Evolutionary conservation across 1,140 invertebrate genomes (phyloP), one percentile per base, ranked within the genome.

Genomic region (Brevipalpus yothersi): DNA sequence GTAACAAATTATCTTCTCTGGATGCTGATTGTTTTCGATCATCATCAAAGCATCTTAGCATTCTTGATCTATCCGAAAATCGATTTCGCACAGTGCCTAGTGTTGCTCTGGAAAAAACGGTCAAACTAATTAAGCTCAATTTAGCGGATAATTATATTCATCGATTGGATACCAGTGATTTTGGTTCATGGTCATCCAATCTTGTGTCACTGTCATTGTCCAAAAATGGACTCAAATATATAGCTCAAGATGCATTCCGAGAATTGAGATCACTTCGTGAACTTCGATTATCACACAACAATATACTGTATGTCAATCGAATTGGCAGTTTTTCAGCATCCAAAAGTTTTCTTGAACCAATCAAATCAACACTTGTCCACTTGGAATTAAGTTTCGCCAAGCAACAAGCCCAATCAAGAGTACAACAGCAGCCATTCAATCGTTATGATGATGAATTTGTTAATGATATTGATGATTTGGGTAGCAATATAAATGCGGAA

Each of bases 281-380:
- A 70, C 78, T 92, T 40, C 86, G 83, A 70, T 72, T 92, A 47
- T 87, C 84, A 61, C 91, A 89, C 69, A 91, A 91, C 70, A 81
- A 83, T 65, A 74, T 92, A 42, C 77, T 78, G 60, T 80, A 83
- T 60, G 5, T 5, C 31, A 31, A 31, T 31, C 31, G 31, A 31
- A 31, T 31, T 3, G 21, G n/a, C 2, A 45, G 3, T 45, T 45
- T 17, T 15, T 45, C 43, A 10, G 74, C 86, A 86, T 67, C 76
- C 79, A 11, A 75, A 83, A 60, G 80, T 84, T 9, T 87, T 90
- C 66, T 66, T 7, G 85, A 42, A 77, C 80, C 41, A 73, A 21
- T 63, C 11, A 53, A 21, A 19, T 15, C 77, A 7, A 79, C 76
- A n/a, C 71, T 91, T 9, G 81, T 85, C 68, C 83, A 82, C 58